Percentiles rank a stretch among this genome's conserved stretches.
phyloP scores from a whole-genome alignment of 1,140 invertebrate genomes.

The Asobara japonica region DNA sequence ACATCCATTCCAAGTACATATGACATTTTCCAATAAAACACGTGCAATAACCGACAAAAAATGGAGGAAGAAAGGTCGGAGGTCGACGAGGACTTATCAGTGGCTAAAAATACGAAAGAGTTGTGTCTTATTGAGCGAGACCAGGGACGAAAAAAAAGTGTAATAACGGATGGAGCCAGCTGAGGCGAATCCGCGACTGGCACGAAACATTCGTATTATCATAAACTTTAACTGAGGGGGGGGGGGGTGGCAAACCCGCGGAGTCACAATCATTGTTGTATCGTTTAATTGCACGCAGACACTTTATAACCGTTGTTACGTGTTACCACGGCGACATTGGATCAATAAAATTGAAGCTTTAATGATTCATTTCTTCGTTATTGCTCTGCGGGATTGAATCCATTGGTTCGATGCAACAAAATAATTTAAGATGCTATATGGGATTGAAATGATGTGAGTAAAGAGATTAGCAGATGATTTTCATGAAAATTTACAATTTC shows the following conservation, averaged over 20 bases:
- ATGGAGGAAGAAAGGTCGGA: neutral
- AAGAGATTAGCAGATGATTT: too few relatives aligned
- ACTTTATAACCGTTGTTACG: conserved; percentile 8
- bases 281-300: neutral
- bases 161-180: neutral
- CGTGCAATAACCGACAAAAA: too few relatives aligned
- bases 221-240: neutral
- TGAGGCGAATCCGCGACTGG: neutral
- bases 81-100: neutral
- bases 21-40: too few relatives aligned
- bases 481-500: too few relatives aligned
- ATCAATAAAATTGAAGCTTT: neutral
- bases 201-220: neutral
- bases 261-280: neutral
- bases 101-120: neutral
- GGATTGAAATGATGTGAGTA: too few relatives aligned
- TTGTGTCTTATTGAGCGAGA: neutral
- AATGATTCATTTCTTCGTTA: neutral
- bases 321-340: neutral
- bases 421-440: too few relatives aligned
- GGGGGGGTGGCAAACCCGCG: neutral
- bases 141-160: neutral
- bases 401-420: neutral
- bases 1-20: too few relatives aligned
- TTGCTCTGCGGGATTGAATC: neutral